Evolutionary conservation across 1,140 invertebrate genomes (phyloP).

Genomic region (Platyura marginata): DNA sequence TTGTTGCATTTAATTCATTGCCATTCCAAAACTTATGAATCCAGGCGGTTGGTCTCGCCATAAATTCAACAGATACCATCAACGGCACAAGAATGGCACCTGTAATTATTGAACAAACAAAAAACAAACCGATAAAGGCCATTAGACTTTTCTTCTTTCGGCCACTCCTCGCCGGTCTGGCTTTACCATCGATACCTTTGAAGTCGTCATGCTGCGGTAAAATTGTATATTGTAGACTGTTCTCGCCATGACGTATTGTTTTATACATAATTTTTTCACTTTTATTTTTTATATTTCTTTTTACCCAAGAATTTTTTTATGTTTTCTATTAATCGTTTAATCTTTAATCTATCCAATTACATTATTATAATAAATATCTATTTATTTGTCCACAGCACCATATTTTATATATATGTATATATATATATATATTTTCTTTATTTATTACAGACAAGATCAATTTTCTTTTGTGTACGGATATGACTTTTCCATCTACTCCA

Average conservation of each 20-base stretch:
- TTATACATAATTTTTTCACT: conserved; percentile 38
- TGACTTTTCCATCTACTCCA: no score
- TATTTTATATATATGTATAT: not conserved
- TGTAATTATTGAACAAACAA: conserved; percentile 21
- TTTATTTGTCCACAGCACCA: not conserved
- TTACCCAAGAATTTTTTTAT: not conserved
- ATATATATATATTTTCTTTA: not conserved
- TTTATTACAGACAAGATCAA: not conserved
- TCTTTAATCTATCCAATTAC: no score
- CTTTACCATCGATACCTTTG: conserved; percentile 4
- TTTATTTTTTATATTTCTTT: not conserved
- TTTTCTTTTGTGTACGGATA: no score
- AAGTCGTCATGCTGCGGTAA: conserved; percentile 48
- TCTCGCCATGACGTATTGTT: conserved; percentile 50
- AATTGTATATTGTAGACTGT: conserved; percentile 52
- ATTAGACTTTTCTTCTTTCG: conserved; percentile 15
- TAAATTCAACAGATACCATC: conserved; percentile 18
- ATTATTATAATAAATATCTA: not conserved
- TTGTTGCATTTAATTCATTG: no score
- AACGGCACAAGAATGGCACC: conserved; percentile 21
- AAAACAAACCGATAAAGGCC: conserved; percentile 19
- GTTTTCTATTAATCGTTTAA: no score
- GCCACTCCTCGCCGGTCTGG: conserved; percentile 3
- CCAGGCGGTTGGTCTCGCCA: conserved; percentile 21
- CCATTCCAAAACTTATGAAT: conserved; percentile 25